Evolutionary conservation across 2,888 invertebrate genomes (phyloP).

Genomic region (Balanococcus diminutus): DNA sequence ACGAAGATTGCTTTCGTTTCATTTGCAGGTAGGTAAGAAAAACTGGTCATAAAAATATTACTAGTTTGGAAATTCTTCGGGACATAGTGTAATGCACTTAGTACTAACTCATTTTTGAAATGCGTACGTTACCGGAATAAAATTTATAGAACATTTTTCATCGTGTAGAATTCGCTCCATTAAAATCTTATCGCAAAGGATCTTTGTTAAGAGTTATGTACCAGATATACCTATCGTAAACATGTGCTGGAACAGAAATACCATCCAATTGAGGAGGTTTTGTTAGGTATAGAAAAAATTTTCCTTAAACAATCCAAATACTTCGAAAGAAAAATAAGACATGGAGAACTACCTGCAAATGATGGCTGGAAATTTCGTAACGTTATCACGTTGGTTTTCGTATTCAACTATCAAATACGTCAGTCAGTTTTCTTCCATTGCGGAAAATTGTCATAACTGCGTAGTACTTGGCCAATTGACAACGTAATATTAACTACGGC

Average conservation of each 20-base stretch:
- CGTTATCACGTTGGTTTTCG: background rate
- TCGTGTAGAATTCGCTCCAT: background rate
- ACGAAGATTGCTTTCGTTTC: background rate
- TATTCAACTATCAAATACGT: constrained; percentile 5
- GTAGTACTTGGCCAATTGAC: background rate
- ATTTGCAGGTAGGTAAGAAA: background rate
- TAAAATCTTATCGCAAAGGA: constrained; percentile 10
- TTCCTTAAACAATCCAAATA: background rate
- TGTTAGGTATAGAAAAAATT: background rate
- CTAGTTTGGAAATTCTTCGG: background rate
- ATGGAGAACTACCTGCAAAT: background rate
- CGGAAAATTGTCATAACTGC: constrained; percentile 23
- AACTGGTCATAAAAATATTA: background rate
- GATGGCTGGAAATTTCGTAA: constrained; percentile 11
- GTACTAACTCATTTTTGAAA: background rate
- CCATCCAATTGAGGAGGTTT: background rate
- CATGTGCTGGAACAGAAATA: background rate
- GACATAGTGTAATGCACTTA: background rate
- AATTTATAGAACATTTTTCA: constrained; percentile 22
- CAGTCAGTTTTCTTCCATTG: background rate
- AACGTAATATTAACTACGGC: background rate
- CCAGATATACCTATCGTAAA: background rate
- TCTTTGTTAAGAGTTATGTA: background rate
- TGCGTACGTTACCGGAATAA: background rate
- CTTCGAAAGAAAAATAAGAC: background rate